Percentiles rank a stretch among this genome's conserved stretches.
These are phyloP conservation scores for Chelidonichthys spinosus DNA, from an alignment of 2,797 vertebrate species.

Conservation along the genomic window DNA sequence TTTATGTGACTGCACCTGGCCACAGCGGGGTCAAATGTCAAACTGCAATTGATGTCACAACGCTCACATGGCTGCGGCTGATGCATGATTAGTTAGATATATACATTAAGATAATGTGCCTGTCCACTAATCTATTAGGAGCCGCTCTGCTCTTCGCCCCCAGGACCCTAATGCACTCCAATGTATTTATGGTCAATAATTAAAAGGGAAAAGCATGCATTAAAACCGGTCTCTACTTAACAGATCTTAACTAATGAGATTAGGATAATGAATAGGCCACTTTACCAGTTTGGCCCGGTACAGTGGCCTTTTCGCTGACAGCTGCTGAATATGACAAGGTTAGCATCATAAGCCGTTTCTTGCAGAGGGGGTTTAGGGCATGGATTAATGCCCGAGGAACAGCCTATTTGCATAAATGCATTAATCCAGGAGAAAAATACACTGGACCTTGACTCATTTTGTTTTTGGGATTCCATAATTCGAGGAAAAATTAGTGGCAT, in stretches of 20 bases:
- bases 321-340: slow-evolving; percentile 88
- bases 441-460: slow-evolving; percentile 66
- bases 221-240: slow-evolving; percentile 88
- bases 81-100: slow-evolving; percentile 83
- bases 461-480: slow-evolving; percentile 73
- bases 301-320: slow-evolving; percentile 81
- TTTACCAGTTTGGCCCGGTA: slow-evolving; percentile 76
- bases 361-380: slow-evolving; percentile 73
- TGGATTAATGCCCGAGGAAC: slow-evolving; percentile 72
- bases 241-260: slow-evolving; percentile 91
- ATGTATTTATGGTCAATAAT: slow-evolving; percentile 89
- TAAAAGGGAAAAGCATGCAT: slow-evolving; percentile 89
- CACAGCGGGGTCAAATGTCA: slow-evolving; percentile 81
- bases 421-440: slow-evolving; percentile 72
- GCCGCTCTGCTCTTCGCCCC: slow-evolving; percentile 70
- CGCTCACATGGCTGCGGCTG: slow-evolving; percentile 63
- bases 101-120: slow-evolving; percentile 88
- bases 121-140: slow-evolving; percentile 84
- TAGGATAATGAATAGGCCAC: slow-evolving; percentile 88
- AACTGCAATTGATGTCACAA: slow-evolving; percentile 82
- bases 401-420: slow-evolving; percentile 75
- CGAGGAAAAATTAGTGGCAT: slow-evolving; percentile 69
- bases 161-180: slow-evolving; percentile 84
- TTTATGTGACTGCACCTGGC: slow-evolving; percentile 58
- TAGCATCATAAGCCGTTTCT: slow-evolving; percentile 82